These are phyloP conservation scores for Dryadula phaetusa DNA, from an alignment of 2,888 invertebrate species.

Conservation along the genomic window DNA sequence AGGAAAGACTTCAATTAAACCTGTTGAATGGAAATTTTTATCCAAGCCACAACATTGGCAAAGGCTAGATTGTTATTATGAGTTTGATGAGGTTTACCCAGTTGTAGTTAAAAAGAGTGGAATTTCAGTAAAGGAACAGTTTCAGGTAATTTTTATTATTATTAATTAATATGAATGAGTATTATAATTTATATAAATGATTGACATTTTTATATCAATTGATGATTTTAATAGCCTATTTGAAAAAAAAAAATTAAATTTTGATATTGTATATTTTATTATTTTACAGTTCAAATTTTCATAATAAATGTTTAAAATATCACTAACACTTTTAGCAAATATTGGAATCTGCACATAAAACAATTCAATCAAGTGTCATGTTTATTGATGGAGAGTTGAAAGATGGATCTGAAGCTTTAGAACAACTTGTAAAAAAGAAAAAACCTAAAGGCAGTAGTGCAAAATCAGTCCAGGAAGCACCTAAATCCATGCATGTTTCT, in stretches of 20 bases:
- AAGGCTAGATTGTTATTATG: slow-evolving; percentile 89
- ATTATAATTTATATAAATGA: too few species aligned
- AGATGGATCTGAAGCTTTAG: slow-evolving; percentile 86
- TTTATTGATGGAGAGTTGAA: slow-evolving; percentile 90
- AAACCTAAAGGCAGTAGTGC: slow-evolving; percentile 73
- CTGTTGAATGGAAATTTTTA: slow-evolving; percentile 91
- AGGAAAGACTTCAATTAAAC: slow-evolving; percentile 81
- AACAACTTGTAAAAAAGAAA: slow-evolving; percentile 86
- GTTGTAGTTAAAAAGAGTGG: slow-evolving; percentile 86
- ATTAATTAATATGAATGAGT: too few species aligned
- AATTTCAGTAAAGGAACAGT: slow-evolving; percentile 87
- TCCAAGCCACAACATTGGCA: slow-evolving; percentile 89
- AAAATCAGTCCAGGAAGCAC: slow-evolving; percentile 68
- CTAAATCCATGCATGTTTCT: slow-evolving; percentile 85
- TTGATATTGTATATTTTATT: too few species aligned
- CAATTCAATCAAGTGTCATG: slow-evolving; percentile 86
- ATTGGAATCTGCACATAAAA: slow-evolving; percentile 83
- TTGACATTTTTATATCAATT: too few species aligned
- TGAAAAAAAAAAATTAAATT: too few species aligned
- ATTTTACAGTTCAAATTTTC: too few species aligned
- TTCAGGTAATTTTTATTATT: slow-evolving; percentile 78
- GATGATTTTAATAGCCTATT: too few species aligned
- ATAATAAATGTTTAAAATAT: background rate
- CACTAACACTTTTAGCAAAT: slow-evolving; percentile 80
- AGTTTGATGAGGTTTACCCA: slow-evolving; percentile 90